Evolutionary conservation across 2,113 vertebrate genomes (phyloP).

Genomic region (Pungitius pungitius): DNA sequence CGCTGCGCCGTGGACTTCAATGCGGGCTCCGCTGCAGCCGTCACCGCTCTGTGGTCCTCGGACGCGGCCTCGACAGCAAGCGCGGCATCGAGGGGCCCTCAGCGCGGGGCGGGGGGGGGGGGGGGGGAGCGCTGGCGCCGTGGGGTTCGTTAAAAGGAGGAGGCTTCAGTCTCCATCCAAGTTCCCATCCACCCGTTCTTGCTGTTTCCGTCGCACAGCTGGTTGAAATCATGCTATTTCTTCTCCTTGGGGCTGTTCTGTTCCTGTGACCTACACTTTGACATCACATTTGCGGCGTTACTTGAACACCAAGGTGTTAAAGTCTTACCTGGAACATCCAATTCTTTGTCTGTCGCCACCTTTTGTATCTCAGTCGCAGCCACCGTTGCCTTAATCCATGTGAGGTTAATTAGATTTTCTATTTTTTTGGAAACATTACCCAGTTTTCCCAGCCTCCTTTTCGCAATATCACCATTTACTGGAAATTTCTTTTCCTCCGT

Average conservation of each 20-base stretch:
- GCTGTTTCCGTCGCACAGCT: neutral
- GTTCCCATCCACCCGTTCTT: neutral
- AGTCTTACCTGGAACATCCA: conserved; percentile 43
- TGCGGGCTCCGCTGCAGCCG: conserved; percentile 54
- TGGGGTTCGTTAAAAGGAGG: conserved; percentile 60
- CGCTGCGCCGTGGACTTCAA: conserved; percentile 63
- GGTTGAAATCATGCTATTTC: neutral
- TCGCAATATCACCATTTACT: conserved; percentile 43
- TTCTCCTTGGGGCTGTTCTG: neutral
- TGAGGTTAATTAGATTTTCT: conserved; percentile 27
- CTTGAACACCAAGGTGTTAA: conserved; percentile 22
- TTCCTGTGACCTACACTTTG: conserved; percentile 15
- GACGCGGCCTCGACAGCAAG: conserved; percentile 65
- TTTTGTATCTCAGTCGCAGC: conserved; percentile 26
- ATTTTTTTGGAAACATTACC: neutral
- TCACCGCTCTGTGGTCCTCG: conserved; percentile 34
- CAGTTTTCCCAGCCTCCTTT: conserved; percentile 22
- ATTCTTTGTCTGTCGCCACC: conserved; percentile 28
- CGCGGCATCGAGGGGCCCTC: conserved; percentile 38
- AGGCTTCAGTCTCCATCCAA: conserved; percentile 32
- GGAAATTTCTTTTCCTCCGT: conserved; percentile 14
- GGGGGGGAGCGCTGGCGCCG: neutral
- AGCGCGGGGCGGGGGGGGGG: too few species aligned
- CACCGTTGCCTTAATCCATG: conserved; percentile 29
- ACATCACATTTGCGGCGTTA: conserved; percentile 20